These are phyloP conservation scores for Neocloeon triangulifer DNA, from an alignment of 1,140 invertebrate genomes.

Conservation along the genomic window DNA sequence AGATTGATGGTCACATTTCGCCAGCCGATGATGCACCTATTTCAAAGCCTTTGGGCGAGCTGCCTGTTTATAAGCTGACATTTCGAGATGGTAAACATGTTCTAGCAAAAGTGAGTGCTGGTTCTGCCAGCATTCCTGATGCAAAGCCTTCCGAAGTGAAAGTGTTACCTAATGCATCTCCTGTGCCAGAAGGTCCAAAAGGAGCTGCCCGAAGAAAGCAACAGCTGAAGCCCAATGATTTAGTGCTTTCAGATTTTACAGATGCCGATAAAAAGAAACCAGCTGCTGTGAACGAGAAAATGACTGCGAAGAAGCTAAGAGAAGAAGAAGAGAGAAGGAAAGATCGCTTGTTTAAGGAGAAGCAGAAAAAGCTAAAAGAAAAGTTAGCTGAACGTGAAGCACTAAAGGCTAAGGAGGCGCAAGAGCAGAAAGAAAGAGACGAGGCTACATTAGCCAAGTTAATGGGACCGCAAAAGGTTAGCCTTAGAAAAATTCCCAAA, in stretches of 20 bases:
- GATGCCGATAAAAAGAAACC: constrained; percentile 15
- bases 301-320: constrained; percentile 8
- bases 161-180: too few species aligned
- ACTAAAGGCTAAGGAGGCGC: constrained; percentile 6
- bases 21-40: constrained; percentile 5
- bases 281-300: too few species aligned
- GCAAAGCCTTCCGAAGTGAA: too few species aligned
- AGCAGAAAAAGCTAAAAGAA: constrained; percentile 20
- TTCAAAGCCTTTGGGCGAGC: too few species aligned
- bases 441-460: constrained; percentile 40
- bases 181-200: too few species aligned
- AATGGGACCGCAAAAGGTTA: constrained; percentile 33
- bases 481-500: constrained; percentile 54
- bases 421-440: constrained; percentile 31
- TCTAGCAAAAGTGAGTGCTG: constrained; percentile 38
- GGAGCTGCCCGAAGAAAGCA: too few species aligned
- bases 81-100: constrained; percentile 50
- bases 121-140: too few species aligned
- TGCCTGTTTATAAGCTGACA: constrained; percentile 35
- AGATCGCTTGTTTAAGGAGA: constrained; percentile 9
- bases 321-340: constrained; percentile 8
- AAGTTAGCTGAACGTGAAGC: constrained; percentile 19
- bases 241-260: too few species aligned
- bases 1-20: constrained; percentile 8
- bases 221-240: too few species aligned